Percentiles rank a stretch among this genome's conserved stretches.
Evolutionary conservation across 2,888 invertebrate species (phyloP).

Genomic region (Gerosis bhagava): DNA sequence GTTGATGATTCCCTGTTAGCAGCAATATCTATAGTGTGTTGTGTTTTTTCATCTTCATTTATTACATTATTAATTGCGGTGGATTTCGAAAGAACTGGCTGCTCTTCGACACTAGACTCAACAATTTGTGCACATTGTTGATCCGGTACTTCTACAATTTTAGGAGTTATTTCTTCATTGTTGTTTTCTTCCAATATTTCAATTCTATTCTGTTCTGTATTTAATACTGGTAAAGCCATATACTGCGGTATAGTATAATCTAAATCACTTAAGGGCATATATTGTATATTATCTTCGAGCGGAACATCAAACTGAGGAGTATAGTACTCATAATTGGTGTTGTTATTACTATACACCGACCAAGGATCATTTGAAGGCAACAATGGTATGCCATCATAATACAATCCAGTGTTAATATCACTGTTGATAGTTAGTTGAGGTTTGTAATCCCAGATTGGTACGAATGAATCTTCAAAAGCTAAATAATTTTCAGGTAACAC

Average conservation of each 20-base stretch:
- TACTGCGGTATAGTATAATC: conserved; percentile 72
- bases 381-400: conserved; percentile 65
- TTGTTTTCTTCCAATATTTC: conserved; percentile 39
- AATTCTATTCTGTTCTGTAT: conserved; percentile 52
- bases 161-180: conserved; percentile 27
- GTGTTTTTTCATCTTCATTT: conserved; percentile 54
- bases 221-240: conserved; percentile 64
- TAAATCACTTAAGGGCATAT: conserved; percentile 70
- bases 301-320: conserved; percentile 60
- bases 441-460: conserved; percentile 71
- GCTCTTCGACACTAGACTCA: conserved; percentile 9
- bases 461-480: conserved; percentile 78
- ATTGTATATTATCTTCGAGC: conserved; percentile 57
- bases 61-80: conserved; percentile 38
- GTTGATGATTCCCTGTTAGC: conserved; percentile 57
- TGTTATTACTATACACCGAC: conserved; percentile 62
- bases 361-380: conserved; percentile 73
- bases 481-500: conserved; percentile 74
- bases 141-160: conserved; percentile 30
- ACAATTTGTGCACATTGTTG: conserved; percentile 35
- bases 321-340: conserved; percentile 63
- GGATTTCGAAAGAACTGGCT: conserved; percentile 29
- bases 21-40: conserved; percentile 42
- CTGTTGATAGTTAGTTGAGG: conserved; percentile 57
- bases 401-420: conserved; percentile 56